Base-by-base conservation (phyloP, 2,888 invertebrate species). In the Stictocephala bisonia region DNA sequence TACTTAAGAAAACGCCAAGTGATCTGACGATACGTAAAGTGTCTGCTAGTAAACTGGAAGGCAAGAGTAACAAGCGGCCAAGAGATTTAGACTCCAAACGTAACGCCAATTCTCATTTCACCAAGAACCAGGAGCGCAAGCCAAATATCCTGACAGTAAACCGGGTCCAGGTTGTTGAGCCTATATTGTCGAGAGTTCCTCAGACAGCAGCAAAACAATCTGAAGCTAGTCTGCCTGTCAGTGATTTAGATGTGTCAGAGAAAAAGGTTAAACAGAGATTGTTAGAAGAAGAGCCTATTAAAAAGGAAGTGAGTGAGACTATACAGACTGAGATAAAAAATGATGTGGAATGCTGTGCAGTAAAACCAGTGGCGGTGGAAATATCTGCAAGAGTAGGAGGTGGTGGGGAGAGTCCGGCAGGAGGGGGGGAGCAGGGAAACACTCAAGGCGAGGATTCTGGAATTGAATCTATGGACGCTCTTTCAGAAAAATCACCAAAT, bases 401-500 rank as follows among this genome's bases (percentile, higher is more conserved):
- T 7, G 78, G 76, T 18, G 72, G 64, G 56, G 77, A 76, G 41
- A 76, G 77, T 74, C 76, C 76, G 35, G 75, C 77, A 11, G 76
- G 74, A 41, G 53, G 60, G 29, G 74, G 68, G 58, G 73, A 64
- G 20, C 58, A 58, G 31, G 81, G 81, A n/a, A 82, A 81, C 74
- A 81, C 81, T 22, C 91, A 91, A 80, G 94, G 94, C 51, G 95
- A 95, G 82, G 95, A 95, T 84, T 95, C 95, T 72, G 95, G 95
- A 15, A 95, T 95, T 72, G 95, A 95, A 83, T 94, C 94, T 40
- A 95, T 95, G 95, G 95, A 96, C 83, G 95, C 95, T 1, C 84
- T 95, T n/a, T 95, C 95, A 20, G 95, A 96, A 83, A 95, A 95
- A 83, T 93, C 92, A 76, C 93, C 93, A n/a, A 93, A 94, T 84